Evolutionary conservation across 2,888 invertebrate species (phyloP).

Genomic region (Caenorhabditis virilis): DNA sequence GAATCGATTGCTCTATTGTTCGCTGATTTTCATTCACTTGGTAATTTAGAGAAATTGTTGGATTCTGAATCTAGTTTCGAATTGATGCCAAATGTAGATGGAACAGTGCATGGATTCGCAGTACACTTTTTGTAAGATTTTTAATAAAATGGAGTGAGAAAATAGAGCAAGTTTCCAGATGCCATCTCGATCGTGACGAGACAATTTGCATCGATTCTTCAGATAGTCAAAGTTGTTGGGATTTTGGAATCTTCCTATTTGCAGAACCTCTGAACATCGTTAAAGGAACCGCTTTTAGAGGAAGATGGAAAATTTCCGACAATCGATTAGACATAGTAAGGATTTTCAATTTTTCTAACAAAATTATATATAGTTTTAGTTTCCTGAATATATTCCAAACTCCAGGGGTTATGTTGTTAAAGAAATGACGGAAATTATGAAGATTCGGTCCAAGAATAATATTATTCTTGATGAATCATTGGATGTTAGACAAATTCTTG

Average conservation of each 20-base stretch:
- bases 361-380: no score
- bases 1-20: slow-evolving; percentile 9
- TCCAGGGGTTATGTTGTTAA: no score
- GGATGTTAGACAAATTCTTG: neutral
- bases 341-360: no score
- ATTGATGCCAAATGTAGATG: slow-evolving; percentile 3
- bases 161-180: slow-evolving; percentile 2
- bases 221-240: slow-evolving; percentile 23
- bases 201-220: slow-evolving; percentile 8
- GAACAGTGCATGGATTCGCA: slow-evolving; percentile 22
- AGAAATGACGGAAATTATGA: no score
- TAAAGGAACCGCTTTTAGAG: neutral
- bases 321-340: slow-evolving; percentile 21
- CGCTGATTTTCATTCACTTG: slow-evolving; percentile 14
- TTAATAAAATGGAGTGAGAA: neutral
- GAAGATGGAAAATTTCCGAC: slow-evolving; percentile 1
- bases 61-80: neutral
- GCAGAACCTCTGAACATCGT: slow-evolving; percentile 10
- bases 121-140: slow-evolving; percentile 17
- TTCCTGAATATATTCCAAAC: neutral
- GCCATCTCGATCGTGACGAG: slow-evolving; percentile 12
- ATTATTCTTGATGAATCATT: no score
- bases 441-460: no score
- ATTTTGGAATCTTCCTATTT: slow-evolving; percentile 40
- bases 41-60: slow-evolving; percentile 6